Evolutionary conservation across 2,113 vertebrate genomes (phyloP), one percentile per base, ranked within the genome.

Genomic region (Murina feae): DNA sequence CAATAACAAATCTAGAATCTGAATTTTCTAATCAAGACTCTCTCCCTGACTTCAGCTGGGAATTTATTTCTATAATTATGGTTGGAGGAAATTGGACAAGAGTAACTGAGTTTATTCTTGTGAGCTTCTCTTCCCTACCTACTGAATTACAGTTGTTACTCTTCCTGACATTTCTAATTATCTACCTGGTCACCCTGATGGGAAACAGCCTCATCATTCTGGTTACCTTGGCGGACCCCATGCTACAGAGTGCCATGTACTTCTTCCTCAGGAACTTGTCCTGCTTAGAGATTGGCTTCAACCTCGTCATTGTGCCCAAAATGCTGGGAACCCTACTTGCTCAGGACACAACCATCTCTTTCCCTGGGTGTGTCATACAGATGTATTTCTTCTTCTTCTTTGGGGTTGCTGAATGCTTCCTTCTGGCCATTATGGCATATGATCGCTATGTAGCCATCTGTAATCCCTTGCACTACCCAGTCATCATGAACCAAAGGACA

Each of bases 221-320:
- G 23, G 72, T 95, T 42, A 87, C 93, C 0, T 17, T 66, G 25
- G 66, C 80, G 30, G 95, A 95, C 17, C n/a, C 81, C 42, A 76
- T 74, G 39, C 60, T 96, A 37, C 76, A 95, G 13, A 93, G 68
- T 4, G 88, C 76, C 32, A 97, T 92, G 71, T 97, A 93, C 78
- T 97, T 94, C 63, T 97, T 96, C 55, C 83, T 97, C 69, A 95
- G 91, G 53, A 93, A 97, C 44, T 87, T 96, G 63, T 94, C 95
- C 30, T 90, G 96, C 37, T 16, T 94, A 21, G 97, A 97, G 51
- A 91, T 95, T 58, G 42, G 96, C 25, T 92, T 95, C 71, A 94
- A 91, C 4, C 11, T 95, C 39, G 90, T 28, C 39, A 88, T 82
- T 51, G 88, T 96, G 10, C 94, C 94, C 74, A 93, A 91, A 47